Base-by-base conservation (phyloP, 2,888 invertebrate genomes). In the Therioaphis trifolii region DNA sequence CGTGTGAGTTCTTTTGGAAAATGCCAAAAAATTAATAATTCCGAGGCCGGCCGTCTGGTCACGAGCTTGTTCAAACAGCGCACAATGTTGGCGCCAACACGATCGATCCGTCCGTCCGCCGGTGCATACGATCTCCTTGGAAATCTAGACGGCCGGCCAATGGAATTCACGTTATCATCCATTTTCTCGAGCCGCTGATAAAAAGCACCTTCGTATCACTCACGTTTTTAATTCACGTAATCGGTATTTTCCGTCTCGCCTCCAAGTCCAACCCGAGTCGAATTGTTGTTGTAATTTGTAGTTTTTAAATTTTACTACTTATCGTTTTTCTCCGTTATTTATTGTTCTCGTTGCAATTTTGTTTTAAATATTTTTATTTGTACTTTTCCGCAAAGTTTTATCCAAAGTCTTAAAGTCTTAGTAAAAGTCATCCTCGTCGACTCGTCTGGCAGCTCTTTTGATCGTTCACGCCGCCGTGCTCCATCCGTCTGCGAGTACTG, bases 121-220 rank as follows among this genome's bases (percentile, higher is more conserved):
- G 3, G 35, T 35, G 27, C 49, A 71, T 71, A 71, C 11, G 14
- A 49, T 18, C 49, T 52, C 29, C 49, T 1, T 5, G 27, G 12
- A 71, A 52, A 29, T n/a, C 14, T 3, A 35, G 35, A 35, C 35
- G 3, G 14, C 11, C 46, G 9, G 18, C 49, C 46, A 71, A 49
- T 27, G 27, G 46, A 18, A 27, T 27, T 5, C 49, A 12, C 14
- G 11, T 14, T 52, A 29, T 29, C 52, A 72, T 72, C 72, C 29
- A 18, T 58, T 21, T 24, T 5, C 49, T 27, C 27, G 11, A 4
- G 29, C 72, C 72, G 49, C 29, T 72, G 72, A 72, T 72, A 72
- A 72, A 24, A 58, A 12, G 21, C n/a, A 3, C 11, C 29, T 71
- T 68, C 14, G 27, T 11, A 40, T 49, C 9, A 21, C 15, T 2